A percentile compares a stretch with the other conserved stretches of the same genome.
phyloP scores from a whole-genome alignment of 2,797 vertebrate genomes.

The Apogon hyalosoma region DNA sequence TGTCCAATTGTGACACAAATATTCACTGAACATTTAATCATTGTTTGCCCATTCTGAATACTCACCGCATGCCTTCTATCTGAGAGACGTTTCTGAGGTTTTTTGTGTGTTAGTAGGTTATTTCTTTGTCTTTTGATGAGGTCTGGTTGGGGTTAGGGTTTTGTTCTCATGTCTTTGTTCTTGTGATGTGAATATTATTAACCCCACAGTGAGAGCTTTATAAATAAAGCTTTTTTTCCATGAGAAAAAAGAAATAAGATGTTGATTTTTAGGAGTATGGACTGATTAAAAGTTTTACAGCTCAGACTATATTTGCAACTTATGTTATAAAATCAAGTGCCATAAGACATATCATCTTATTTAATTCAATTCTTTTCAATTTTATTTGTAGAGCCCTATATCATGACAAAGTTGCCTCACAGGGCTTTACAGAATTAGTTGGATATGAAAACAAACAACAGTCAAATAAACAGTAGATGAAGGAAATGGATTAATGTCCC shows the following conservation, averaged over 20 bases:
- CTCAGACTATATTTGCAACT: background rate
- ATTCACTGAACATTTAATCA: conserved; percentile 51
- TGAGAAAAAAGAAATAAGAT: background rate
- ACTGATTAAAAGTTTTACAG: background rate
- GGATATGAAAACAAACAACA: too few relatives aligned
- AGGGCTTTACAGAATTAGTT: too few relatives aligned
- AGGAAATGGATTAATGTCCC: too few relatives aligned
- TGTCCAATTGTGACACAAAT: conserved; percentile 52
- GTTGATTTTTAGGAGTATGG: conserved; percentile 4
- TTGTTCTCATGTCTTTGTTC: conserved; percentile 7
- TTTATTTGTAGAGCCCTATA: too few relatives aligned
- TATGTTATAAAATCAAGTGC: background rate
- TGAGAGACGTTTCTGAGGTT: conserved; percentile 15
- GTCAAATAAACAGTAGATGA: too few relatives aligned
- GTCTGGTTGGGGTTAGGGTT: background rate
- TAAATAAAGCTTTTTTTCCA: background rate
- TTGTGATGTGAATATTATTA: background rate
- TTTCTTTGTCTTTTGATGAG: conserved; percentile 23
- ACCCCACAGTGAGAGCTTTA: background rate
- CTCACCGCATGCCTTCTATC: conserved; percentile 7
- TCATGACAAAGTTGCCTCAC: too few relatives aligned
- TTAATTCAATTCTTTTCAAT: background rate
- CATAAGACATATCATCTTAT: background rate
- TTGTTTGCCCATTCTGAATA: conserved; percentile 15
- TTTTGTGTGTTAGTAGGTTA: conserved; percentile 27